Base-by-base conservation (phyloP, 2,113 vertebrate species). In the Myanophis thanlyinensis region DNA sequence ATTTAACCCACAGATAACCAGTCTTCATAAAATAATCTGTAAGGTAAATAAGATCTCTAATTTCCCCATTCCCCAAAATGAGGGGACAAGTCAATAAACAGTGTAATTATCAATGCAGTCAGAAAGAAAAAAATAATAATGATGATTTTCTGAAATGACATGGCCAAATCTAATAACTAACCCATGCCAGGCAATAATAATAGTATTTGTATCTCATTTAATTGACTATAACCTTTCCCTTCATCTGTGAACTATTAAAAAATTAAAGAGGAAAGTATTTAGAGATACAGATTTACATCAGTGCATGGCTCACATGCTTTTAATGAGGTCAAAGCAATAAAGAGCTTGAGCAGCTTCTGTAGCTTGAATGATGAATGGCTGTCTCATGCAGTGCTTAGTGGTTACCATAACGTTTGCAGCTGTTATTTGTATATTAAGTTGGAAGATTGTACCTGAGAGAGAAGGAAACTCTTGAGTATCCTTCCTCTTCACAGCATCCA, bases 351-450 rank as follows among this genome's bases (percentile, higher is more conserved):
- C 97, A 97, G 96, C 93, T 96, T 94, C 92, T 93, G 86, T 94
- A 94, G 95, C 92, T 95, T 96, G 92, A 85, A 92, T 98, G 98
- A 98, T 98, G 97, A 98, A 98, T 98, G 95, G 91, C 96, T 98
- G 96, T 97, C 97, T 98, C 98, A 97, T 96, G 96, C 95, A 96
- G 87, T 27, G 93, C 94, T 95, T 92, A 95, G 67, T n/a, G 27
- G 25, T 46, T 94, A 86, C 53, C 12, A 0, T 51, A 89, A 89
- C 25, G 40, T 87, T 53, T 59, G 35, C 87, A 89, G 91, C 44
- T 94, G 90, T 49, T 90, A 56, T 91, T 95, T 89, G 86, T 93
- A 93, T 92, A 94, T 44, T 88, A 94, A 96, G 93, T 94, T 48
- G 89, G 0, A 5, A 62, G 94, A 44, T 95, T 88, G n/a, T 93